These are phyloP conservation scores for Diplodus puntazzo DNA, from an alignment of 2,797 vertebrate species.

Conservation along the genomic window DNA sequence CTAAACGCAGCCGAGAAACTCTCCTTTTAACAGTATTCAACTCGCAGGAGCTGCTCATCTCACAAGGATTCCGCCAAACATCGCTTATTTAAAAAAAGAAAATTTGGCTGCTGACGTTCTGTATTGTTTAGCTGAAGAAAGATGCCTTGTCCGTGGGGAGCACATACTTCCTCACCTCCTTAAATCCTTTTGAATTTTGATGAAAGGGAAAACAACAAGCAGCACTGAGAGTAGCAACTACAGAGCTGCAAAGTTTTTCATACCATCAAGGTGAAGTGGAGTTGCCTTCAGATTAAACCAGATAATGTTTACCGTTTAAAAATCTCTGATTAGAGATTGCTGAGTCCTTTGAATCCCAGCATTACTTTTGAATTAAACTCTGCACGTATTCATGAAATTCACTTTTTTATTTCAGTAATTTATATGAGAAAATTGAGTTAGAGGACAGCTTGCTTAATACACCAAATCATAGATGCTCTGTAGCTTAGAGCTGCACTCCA, in stretches of 20 bases:
- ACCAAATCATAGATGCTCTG: not conserved
- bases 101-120: not conserved
- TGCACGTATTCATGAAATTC: not conserved
- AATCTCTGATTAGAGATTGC: not conserved
- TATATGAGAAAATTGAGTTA: not conserved
- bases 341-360: not conserved
- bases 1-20: not conserved
- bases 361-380: not conserved
- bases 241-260: conserved; percentile 1
- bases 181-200: conserved; percentile 28
- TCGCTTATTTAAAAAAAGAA: not conserved
- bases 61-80: not conserved
- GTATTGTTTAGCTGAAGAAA: conserved; percentile 26
- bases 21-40: not conserved
- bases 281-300: not conserved
- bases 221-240: not conserved
- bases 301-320: too few relatives aligned
- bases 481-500: not conserved
- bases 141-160: conserved; percentile 8
- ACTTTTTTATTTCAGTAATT: not conserved
- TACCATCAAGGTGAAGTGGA: not conserved
- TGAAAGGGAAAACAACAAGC: conserved; percentile 28
- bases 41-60: not conserved
- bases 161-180: conserved; percentile 17
- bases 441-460: not conserved